Base-by-base conservation (phyloP, 1,140 invertebrate species). In the Laupala kohalensis region DNA sequence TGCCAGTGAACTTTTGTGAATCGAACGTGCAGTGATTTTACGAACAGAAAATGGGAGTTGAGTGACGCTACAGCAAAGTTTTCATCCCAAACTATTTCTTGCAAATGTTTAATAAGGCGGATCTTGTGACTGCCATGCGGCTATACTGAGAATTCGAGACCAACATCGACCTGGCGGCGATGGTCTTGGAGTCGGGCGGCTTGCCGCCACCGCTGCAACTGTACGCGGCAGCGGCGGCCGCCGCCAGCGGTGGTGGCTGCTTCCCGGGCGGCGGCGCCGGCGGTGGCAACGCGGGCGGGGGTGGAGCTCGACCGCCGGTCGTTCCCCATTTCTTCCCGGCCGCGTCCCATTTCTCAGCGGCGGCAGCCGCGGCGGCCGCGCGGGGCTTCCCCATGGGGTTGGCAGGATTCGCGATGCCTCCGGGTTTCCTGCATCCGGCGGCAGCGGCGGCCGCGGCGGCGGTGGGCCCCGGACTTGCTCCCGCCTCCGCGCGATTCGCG, bases 141-240 rank as follows among this genome's bases (percentile, higher is more conserved):
- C n/a, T n/a, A n/a, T n/a, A n/a, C n/a, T n/a, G n/a, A n/a, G n/a
- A n/a, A n/a, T n/a, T n/a, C n/a, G n/a, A n/a, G 30, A 37, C 6
- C 30, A 15, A 15, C 30, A 6, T 6, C 30, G 30, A 15, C 6
- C 30, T 37, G 67, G 29, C 27, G 26, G 30, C 23, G 25, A 70
- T 70, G 69, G 69, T 70, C 6, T 62, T 70, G 69, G 69, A 70
- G 69, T 26, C 37, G 37, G 69, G 69, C 19, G 69, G 37, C 19
- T 28, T 72, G 64, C 71, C 71, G 65, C 71, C 71, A 19, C 71
- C 71, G 27, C 65, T 72, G 25, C 71, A 72, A 30, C 65, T 72
- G 65, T 72, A 72, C 71, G 71, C 71, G 24, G 71, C 71, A 26
- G 65, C 71, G 9, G 69, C 62, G 15, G 69, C 69, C 12, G 69